Conservation (phyloP, 2,797 vertebrate genomes). For the Phoxinus dragarum region DNA sequence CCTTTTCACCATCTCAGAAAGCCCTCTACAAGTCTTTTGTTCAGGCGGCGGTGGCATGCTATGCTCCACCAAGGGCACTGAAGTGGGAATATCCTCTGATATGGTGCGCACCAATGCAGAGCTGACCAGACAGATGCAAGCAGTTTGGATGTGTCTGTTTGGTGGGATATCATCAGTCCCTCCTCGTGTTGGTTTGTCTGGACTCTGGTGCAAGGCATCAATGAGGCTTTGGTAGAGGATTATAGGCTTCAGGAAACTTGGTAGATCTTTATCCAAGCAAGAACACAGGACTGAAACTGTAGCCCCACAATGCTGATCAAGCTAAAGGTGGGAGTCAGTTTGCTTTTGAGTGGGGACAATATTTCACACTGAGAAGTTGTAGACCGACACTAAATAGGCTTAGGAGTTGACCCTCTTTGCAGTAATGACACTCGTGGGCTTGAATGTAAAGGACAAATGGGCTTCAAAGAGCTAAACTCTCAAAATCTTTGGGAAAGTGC, state of each 20-base stretch:
- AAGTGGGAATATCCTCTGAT: slow-evolving; percentile 49
- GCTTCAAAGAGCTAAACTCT: slow-evolving; percentile 51
- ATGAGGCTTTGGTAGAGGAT: slow-evolving; percentile 70
- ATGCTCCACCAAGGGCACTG: slow-evolving; percentile 53
- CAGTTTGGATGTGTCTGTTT: slow-evolving; percentile 46
- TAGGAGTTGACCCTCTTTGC: slow-evolving; percentile 25
- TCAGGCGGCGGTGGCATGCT: background rate
- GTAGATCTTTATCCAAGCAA: slow-evolving; percentile 65
- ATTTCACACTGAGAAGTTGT: slow-evolving; percentile 50
- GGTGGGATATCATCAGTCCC: slow-evolving; percentile 53
- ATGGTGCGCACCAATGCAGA: slow-evolving; percentile 43
- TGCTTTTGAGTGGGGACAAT: slow-evolving; percentile 21
- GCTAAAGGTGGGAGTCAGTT: slow-evolving; percentile 8
- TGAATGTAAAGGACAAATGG: slow-evolving; percentile 57
- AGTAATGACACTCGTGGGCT: slow-evolving; percentile 29
- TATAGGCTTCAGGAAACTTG: slow-evolving; percentile 62
- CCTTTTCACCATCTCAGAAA: slow-evolving; percentile 7
- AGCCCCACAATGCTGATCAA: slow-evolving; percentile 17
- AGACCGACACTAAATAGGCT: slow-evolving; percentile 38
- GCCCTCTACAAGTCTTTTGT: slow-evolving; percentile 7
- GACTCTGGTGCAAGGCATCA: slow-evolving; percentile 32
- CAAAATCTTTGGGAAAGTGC: slow-evolving; percentile 29
- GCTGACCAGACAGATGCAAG: slow-evolving; percentile 48
- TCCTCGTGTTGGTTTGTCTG: slow-evolving; percentile 67
- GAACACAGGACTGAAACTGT: slow-evolving; percentile 49